Percentiles rank a stretch among this genome's conserved stretches.
phyloP scores from a whole-genome alignment of 2,797 vertebrate species.

The Sebastes diploproa region DNA sequence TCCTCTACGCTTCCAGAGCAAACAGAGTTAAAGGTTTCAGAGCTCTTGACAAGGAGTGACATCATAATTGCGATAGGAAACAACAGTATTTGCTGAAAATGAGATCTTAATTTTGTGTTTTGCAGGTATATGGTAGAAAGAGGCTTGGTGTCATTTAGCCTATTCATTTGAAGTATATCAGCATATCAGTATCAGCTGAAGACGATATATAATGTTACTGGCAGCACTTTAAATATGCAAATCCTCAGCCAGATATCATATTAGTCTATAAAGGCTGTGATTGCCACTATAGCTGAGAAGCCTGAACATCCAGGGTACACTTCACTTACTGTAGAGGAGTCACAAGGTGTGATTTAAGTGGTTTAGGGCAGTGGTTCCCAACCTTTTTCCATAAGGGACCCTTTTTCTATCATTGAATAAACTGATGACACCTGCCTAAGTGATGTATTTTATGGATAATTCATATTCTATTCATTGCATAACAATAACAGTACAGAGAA shows the following conservation, averaged over 20 bases:
- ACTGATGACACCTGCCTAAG: no score
- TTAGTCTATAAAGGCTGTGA: background rate
- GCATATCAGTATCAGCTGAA: background rate
- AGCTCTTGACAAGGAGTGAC: background rate
- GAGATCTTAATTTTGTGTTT: background rate
- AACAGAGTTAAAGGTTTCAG: background rate
- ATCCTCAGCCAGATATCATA: background rate
- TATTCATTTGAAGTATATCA: background rate
- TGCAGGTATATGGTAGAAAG: background rate
- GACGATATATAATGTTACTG: background rate
- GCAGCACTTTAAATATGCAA: background rate
- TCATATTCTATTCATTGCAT: no score
- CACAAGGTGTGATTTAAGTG: background rate
- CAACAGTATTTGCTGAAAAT: background rate
- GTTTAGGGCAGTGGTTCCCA: no score
- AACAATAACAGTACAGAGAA: no score
- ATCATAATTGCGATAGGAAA: slow-evolving; percentile 2
- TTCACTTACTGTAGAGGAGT: background rate
- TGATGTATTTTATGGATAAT: no score
- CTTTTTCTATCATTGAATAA: no score
- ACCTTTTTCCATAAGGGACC: no score
- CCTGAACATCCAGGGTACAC: background rate
- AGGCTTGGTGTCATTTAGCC: background rate
- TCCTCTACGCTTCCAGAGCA: background rate
- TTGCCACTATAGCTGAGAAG: background rate